These are phyloP conservation scores for Mallotus villosus DNA, from an alignment of 2,797 vertebrate species.

Conservation along the genomic window DNA sequence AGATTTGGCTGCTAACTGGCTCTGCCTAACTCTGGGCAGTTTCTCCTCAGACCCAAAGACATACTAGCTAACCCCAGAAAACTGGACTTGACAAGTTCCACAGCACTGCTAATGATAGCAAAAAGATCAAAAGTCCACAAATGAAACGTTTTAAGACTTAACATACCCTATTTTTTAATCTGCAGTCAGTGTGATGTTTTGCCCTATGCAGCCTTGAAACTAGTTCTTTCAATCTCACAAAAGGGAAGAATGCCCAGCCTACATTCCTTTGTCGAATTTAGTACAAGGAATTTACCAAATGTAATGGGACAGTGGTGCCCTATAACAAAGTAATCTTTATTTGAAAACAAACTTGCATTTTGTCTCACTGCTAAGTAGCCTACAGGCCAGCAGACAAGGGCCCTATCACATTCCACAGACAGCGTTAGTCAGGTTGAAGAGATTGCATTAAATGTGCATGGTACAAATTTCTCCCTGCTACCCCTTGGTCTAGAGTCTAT, in stretches of 20 bases:
- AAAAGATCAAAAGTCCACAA: slow-evolving; percentile 1
- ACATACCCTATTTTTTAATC: no score
- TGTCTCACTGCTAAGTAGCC: slow-evolving; percentile 5
- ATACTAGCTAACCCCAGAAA: neutral
- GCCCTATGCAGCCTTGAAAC: no score
- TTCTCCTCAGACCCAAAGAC: neutral
- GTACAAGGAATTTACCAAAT: no score
- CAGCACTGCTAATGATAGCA: neutral
- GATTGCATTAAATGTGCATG: slow-evolving; percentile 44
- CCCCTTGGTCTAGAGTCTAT: neutral
- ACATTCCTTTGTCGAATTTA: no score
- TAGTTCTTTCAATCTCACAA: no score
- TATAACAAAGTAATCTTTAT: slow-evolving; percentile 6
- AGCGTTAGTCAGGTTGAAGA: slow-evolving; percentile 13
- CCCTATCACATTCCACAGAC: slow-evolving; percentile 22
- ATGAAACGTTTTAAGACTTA: neutral
- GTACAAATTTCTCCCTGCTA: slow-evolving; percentile 2
- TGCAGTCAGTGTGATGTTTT: no score
- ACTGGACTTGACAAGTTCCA: neutral
- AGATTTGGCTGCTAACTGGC: slow-evolving; percentile 6
- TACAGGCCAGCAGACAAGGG: slow-evolving; percentile 9
- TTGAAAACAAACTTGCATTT: slow-evolving; percentile 20
- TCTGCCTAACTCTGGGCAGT: neutral
- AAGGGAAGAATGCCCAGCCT: no score
- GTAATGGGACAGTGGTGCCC: neutral